Evolutionary conservation across 2,113 vertebrate genomes (phyloP).

Genomic region (Hemibagrus wyckioides): DNA sequence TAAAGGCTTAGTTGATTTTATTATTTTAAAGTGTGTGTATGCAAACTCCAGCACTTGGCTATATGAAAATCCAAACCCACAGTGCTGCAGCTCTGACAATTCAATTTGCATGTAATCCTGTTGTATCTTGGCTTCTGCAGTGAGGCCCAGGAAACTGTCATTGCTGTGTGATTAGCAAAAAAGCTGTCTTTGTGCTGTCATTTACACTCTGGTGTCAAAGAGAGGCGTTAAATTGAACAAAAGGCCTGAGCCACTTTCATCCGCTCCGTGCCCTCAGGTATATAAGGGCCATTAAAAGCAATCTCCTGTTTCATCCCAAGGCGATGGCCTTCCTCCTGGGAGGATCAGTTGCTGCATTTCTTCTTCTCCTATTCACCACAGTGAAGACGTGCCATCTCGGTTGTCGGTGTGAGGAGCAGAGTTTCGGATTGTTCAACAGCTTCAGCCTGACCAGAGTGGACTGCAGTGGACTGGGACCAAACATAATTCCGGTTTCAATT

Average conservation of each 20-base stretch:
- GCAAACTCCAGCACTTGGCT: background rate
- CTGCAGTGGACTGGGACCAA: conserved; percentile 82
- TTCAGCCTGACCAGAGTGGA: conserved; percentile 93
- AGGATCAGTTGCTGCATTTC: conserved; percentile 59
- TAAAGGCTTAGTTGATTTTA: background rate
- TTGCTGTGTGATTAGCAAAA: background rate
- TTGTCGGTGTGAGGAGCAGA: conserved; percentile 90
- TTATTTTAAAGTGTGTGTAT: background rate
- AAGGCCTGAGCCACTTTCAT: background rate
- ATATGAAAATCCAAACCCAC: background rate
- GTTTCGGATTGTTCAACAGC: conserved; percentile 91
- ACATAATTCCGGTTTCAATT: conserved; percentile 81
- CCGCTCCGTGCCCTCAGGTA: background rate
- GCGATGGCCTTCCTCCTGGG: conserved; percentile 62
- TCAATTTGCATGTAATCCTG: background rate
- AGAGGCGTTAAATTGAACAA: conserved; percentile 13
- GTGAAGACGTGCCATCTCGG: conserved; percentile 81
- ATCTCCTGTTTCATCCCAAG: conserved; percentile 54
- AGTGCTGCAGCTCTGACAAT: background rate
- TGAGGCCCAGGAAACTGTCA: background rate
- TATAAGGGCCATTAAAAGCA: conserved; percentile 12
- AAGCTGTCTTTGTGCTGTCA: background rate
- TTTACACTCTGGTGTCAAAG: conserved; percentile 18
- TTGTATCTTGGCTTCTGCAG: background rate
- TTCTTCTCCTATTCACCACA: conserved; percentile 38